Base-by-base conservation (phyloP, 30 jellyfish, hydroid and myxozoan genomes). In the Hydra vulgaris region DNA sequence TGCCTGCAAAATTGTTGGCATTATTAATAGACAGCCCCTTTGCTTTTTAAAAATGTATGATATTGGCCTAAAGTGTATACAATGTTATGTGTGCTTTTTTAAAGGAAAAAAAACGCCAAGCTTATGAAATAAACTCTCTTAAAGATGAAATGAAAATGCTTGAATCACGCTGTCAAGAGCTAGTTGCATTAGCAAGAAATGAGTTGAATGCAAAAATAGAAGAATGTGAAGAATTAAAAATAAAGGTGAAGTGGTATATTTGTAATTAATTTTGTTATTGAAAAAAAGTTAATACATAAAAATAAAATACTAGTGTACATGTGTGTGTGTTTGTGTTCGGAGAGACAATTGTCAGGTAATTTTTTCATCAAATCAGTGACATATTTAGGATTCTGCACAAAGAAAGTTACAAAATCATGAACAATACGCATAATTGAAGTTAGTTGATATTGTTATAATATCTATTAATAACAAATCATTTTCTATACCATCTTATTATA, bases 221-320 rank as follows among this genome's bases (percentile, higher is more conserved):
- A 56, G 99, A 94, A 85, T 94, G 99, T 79, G 99, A 94, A 80
- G 96, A 94, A 83, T 86, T 94, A 7, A 71, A 95, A 67, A 76
- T 94, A 87, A 93, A 94, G 88, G 96, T 94, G 81, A 61, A 73
- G 25, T n/a, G 70, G 21, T 17, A 17, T 72, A 17, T 17, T 18
- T 17, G 18, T 23, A 21, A 54, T 20, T 21, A 19, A 20, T 0
- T 21, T 0, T 23, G 15, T 74, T 74, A 15, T 54, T 26, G 12
- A 74, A 23, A 3, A 40, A 40, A 40, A 40, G 8, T 40, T 40
- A 40, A 12, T 40, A 12, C 61, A 40, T 3, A 40, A 40, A 40
- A 40, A 3, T 40, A 40, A 40, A 40, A 40, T 3, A 40, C n/a
- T n/a, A n/a, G n/a, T n/a, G n/a, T n/a, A n/a, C n/a, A n/a, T n/a